Conservation (phyloP, 2,797 vertebrate species). For the Labroides dimidiatus region DNA sequence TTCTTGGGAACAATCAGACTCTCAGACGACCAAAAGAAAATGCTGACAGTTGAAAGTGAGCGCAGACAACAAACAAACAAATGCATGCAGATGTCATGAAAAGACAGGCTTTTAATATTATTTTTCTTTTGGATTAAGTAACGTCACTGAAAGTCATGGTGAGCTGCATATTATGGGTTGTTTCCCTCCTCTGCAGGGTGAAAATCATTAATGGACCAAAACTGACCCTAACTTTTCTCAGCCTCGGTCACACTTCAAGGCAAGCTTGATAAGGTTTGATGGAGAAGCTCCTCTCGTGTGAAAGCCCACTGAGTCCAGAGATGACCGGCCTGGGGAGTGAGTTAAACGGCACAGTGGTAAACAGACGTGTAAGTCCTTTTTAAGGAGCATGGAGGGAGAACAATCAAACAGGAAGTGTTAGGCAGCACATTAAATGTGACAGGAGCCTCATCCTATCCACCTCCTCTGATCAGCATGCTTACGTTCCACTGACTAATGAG, state of each 20-base stretch:
- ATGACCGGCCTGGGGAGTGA: slow-evolving; percentile 22
- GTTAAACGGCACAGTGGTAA: slow-evolving; percentile 43
- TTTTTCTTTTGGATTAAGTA: too few relatives aligned
- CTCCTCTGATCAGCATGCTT: slow-evolving; percentile 9
- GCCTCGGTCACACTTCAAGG: not conserved
- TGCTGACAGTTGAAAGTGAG: too few relatives aligned
- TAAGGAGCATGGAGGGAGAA: slow-evolving; percentile 43
- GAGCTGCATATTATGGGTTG: too few relatives aligned
- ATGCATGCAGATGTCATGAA: too few relatives aligned
- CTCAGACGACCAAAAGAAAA: too few relatives aligned
- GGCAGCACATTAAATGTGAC: not conserved
- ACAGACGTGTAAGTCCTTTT: slow-evolving; percentile 35
- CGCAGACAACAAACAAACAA: too few relatives aligned
- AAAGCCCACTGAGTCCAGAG: slow-evolving; percentile 12
- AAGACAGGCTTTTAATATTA: too few relatives aligned
- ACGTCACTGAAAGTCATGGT: too few relatives aligned
- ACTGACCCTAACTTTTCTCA: too few relatives aligned
- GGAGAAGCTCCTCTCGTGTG: slow-evolving; percentile 7
- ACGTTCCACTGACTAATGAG: not conserved
- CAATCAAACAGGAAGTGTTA: slow-evolving; percentile 64
- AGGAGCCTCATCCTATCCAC: slow-evolving; percentile 8
- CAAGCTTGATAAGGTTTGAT: slow-evolving; percentile 17
- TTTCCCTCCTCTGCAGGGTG: too few relatives aligned
- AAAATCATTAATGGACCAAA: too few relatives aligned
- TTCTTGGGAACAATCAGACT: too few relatives aligned